These are phyloP conservation scores for Rosalia funebris DNA, from an alignment of 2,888 invertebrate genomes.

Conservation along the genomic window DNA sequence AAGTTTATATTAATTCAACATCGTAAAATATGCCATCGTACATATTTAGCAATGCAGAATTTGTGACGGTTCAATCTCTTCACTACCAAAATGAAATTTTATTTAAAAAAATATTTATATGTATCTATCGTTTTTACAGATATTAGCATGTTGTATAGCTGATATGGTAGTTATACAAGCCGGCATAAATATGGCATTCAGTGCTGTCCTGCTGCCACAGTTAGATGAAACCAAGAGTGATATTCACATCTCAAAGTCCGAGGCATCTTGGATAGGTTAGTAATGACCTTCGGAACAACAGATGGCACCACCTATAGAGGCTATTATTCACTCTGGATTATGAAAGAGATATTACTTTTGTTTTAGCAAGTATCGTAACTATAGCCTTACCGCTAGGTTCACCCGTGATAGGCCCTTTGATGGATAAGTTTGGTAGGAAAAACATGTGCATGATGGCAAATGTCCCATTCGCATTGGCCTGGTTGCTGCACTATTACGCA, in stretches of 20 bases:
- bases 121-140: conserved; percentile 53
- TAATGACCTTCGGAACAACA: conserved; percentile 5
- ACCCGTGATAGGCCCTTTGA: conserved; percentile 66
- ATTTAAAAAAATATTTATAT: no score
- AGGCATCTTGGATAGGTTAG: conserved; percentile 70
- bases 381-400: conserved; percentile 68
- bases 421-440: conserved; percentile 69
- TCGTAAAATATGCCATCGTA: no score
- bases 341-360: no score
- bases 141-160: conserved; percentile 64
- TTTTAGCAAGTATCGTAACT: conserved; percentile 68
- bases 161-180: conserved; percentile 67
- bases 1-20: no score
- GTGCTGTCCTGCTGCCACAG: conserved; percentile 68
- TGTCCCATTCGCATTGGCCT: conserved; percentile 65
- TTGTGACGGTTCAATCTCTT: no score
- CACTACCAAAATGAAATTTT: no score
- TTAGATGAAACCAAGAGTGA: conserved; percentile 59
- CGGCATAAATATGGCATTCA: conserved; percentile 70
- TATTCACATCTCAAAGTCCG: conserved; percentile 61
- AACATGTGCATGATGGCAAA: conserved; percentile 63
- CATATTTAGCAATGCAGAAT: no score
- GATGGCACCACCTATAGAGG: background rate
- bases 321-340: no score
- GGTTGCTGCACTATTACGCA: conserved; percentile 65